These are phyloP conservation scores for Oconnorella tubifera DNA, from an alignment of 2,888 invertebrate genomes.

Conservation along the genomic window DNA sequence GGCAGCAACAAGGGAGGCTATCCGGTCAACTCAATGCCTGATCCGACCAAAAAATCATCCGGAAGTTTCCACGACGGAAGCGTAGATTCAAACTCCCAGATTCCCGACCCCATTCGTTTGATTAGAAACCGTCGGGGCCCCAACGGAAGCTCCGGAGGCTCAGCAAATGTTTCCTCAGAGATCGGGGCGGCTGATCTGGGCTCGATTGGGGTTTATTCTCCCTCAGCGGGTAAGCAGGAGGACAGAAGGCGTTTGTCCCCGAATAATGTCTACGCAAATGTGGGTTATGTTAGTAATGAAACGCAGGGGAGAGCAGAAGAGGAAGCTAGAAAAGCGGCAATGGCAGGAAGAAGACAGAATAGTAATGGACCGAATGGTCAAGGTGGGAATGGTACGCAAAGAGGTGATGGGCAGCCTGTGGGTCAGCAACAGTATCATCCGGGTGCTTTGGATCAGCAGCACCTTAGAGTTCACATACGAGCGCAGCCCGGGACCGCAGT, in stretches of 20 bases:
- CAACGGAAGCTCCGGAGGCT: not conserved
- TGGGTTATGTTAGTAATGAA: not conserved
- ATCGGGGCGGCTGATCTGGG: not conserved
- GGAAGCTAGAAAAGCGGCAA: not conserved
- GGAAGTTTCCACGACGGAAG: no score
- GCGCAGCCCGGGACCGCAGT: conserved; percentile 22
- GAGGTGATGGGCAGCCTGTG: no score
- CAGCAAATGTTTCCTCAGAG: no score
- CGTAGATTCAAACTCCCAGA: no score
- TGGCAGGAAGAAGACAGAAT: not conserved
- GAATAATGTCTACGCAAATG: not conserved
- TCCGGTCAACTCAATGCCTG: not conserved
- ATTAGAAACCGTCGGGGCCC: not conserved
- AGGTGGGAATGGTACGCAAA: no score
- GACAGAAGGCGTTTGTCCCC: not conserved
- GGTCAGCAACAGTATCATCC: not conserved
- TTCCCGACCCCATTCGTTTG: not conserved
- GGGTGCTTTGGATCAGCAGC: no score
- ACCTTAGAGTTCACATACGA: conserved; percentile 18
- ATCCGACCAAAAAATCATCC: no score
- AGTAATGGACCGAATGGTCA: not conserved
- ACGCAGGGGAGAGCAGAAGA: not conserved
- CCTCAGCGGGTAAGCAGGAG: not conserved
- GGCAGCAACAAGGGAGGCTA: no score
- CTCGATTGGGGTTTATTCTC: not conserved